Base-by-base conservation (phyloP, 2,113 vertebrate species). In the Ibidorhyncha struthersii region DNA sequence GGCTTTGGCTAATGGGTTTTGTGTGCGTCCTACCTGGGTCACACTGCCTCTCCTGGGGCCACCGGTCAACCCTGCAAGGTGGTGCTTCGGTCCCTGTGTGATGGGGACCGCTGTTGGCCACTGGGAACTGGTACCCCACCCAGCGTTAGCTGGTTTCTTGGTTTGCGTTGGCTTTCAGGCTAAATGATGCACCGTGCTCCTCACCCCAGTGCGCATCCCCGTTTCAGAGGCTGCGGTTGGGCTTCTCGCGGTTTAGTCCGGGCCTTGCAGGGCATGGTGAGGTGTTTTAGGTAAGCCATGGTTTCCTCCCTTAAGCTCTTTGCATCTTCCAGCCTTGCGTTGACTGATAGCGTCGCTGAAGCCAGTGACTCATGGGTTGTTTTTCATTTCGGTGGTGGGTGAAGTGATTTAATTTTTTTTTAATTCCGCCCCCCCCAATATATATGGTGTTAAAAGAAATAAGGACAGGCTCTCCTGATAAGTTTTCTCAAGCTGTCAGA, bases 401-500 rank as follows among this genome's bases (percentile, higher is more conserved):
- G 95, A 96, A 95, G 80, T 90, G 94, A 90, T 90, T 80, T 88
- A 58, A 45, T 82, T 52, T 77, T 81, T 69, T 81, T 63, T 45
- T 29, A 13, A 8, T 32, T 40, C 15, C 20, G 29, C 15, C 12
- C 14, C 52, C n/a, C 34, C 27, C 76, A 78, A 72, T 95, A 86
- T 95, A 76, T 93, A 65, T 80, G 73, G 70, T 77, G 89, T 56
- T 96, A 95, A 95, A 96, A 95, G 96, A 91, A 96, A 92, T 96
- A 92, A 96, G 95, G 84, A 92, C 53, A 58, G 93, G 61, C 89
- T 95, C 82, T 90, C 77, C 91, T 86, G 82, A 74, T 97, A 89
- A 95, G 94, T 97, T 96, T 95, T 88, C 93, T 91, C 49, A 65
- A 91, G 95, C 95, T 96, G 94, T 94, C 93, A 87, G 93, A 96